Percentiles rank a stretch among this genome's conserved stretches.
These are phyloP conservation scores for Nyctereutes procyonoides DNA, from an alignment of 2,113 vertebrate species.

Conservation along the genomic window DNA sequence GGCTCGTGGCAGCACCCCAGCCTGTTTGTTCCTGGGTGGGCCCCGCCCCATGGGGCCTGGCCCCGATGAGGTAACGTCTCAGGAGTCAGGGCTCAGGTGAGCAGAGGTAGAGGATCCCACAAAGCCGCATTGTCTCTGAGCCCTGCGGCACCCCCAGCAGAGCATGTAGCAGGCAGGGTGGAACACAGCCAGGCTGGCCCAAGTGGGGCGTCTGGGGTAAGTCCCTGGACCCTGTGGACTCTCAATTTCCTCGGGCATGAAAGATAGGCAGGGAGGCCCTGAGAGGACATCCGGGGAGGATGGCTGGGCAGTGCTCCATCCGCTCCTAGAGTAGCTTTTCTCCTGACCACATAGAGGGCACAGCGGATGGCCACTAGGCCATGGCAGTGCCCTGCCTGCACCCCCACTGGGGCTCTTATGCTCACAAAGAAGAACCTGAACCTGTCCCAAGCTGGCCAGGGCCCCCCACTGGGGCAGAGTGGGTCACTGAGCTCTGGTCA, in stretches of 20 bases:
- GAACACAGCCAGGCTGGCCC: background rate
- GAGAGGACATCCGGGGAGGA: background rate
- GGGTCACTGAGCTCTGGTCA: background rate
- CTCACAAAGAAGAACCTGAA: background rate
- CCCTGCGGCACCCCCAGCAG: background rate
- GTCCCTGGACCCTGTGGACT: background rate
- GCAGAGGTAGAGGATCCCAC: constrained; percentile 53
- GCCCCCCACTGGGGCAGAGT: background rate
- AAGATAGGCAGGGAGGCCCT: background rate
- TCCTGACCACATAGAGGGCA: background rate
- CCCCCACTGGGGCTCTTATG: background rate
- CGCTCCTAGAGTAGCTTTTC: background rate
- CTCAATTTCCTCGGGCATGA: background rate
- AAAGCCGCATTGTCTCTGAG: constrained; percentile 68
- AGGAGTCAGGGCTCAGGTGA: background rate
- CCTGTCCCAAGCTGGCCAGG: accelerated
- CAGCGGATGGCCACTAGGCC: too few species aligned
- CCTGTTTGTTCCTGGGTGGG: constrained; percentile 23
- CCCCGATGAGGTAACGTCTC: constrained; percentile 78
- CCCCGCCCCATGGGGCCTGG: constrained; percentile 56
- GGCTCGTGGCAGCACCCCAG: background rate
- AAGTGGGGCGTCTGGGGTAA: background rate
- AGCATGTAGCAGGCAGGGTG: background rate
- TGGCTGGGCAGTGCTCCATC: background rate
- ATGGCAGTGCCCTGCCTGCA: accelerated